Percentiles rank a stretch among this genome's conserved stretches.
Evolutionary conservation across 1,140 invertebrate species (phyloP).

Genomic region (Ceratosolen solmsi): DNA sequence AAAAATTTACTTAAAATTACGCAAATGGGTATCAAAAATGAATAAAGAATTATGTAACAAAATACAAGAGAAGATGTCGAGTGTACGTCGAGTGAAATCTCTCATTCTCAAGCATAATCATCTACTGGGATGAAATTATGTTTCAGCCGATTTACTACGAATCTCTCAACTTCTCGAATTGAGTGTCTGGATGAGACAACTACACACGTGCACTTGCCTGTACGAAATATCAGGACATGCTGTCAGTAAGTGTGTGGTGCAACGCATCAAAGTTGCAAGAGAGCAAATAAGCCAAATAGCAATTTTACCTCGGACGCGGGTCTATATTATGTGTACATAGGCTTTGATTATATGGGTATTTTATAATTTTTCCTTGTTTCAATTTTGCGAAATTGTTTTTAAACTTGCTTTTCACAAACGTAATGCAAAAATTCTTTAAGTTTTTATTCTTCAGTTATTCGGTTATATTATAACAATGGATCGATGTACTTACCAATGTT

Average conservation of each 20-base stretch:
- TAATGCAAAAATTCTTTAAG: no score
- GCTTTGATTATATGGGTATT: not conserved
- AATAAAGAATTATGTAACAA: not conserved
- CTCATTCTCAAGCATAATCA: not conserved
- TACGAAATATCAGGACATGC: not conserved
- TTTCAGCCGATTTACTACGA: slow-evolving; percentile 10
- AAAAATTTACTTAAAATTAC: no score
- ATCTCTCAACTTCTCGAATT: not conserved
- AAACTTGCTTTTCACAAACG: no score
- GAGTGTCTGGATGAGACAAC: not conserved
- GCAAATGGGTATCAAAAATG: not conserved
- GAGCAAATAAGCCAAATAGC: slow-evolving; percentile 18
- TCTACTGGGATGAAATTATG: not conserved
- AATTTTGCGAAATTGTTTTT: no score
- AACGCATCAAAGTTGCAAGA: slow-evolving; percentile 16
- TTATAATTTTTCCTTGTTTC: no score
- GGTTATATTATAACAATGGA: no score
- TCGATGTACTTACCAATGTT: no score
- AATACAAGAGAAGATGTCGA: not conserved
- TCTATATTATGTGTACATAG: not conserved
- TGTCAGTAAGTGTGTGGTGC: not conserved
- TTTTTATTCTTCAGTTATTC: no score
- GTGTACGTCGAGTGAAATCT: not conserved
- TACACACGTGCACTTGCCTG: not conserved
- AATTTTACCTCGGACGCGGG: not conserved